A percentile compares a stretch with the other conserved stretches of the same genome.
Evolutionary conservation across 1,140 invertebrate genomes (phyloP).

Genomic region (Monochamus saltuarius): DNA sequence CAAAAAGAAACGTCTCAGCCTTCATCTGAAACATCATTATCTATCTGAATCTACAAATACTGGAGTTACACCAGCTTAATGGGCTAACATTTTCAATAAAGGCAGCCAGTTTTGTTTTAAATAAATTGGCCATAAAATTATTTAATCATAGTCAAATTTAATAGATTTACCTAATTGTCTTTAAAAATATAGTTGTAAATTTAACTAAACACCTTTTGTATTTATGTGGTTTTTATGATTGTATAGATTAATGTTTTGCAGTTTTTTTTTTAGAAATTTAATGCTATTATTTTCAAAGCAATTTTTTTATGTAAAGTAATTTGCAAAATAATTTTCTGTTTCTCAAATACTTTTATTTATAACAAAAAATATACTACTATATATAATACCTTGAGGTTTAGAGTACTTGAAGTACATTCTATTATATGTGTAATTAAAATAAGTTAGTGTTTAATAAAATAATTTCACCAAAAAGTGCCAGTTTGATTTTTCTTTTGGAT

Average conservation of each 20-base stretch:
- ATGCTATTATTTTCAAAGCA: neutral
- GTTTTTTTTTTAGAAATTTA: constrained; percentile 21
- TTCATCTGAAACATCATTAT: constrained; percentile 33
- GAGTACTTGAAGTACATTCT: constrained; percentile 22
- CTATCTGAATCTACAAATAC: constrained; percentile 37
- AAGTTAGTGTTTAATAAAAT: constrained; percentile 30
- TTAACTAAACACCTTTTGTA: neutral
- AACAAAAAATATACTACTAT: constrained; percentile 14
- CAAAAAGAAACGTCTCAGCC: constrained; percentile 38
- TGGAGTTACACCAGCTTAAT: constrained; percentile 38
- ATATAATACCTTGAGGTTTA: neutral
- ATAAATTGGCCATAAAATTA: neutral
- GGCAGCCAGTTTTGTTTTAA: constrained; percentile 17
- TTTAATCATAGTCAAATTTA: neutral
- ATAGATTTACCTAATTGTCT: constrained; percentile 1
- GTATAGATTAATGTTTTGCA: constrained; percentile 19
- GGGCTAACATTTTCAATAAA: constrained; percentile 27
- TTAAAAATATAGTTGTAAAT: neutral
- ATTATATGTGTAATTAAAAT: constrained; percentile 23
- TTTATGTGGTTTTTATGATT: constrained; percentile 23
- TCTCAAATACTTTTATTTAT: constrained; percentile 22
- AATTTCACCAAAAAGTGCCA: constrained; percentile 21
- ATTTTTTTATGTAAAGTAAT: constrained; percentile 18
- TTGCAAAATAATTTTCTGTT: constrained; percentile 4
- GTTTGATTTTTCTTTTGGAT: constrained; percentile 22